phyloP scores from a whole-genome alignment of 2,113 vertebrate species.

The Psettodes erumei region DNA sequence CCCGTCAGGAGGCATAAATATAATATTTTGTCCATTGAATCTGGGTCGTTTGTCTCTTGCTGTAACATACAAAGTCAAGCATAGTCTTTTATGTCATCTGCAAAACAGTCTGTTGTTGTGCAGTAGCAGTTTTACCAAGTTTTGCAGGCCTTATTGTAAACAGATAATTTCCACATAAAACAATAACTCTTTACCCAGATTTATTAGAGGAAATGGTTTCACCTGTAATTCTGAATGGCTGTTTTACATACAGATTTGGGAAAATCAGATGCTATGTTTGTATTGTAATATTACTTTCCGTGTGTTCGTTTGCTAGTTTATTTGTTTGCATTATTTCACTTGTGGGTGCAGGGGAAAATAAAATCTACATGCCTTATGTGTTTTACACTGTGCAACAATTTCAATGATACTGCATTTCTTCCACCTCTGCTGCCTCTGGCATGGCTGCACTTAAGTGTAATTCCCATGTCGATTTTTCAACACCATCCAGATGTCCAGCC shows the following conservation, averaged over 20 bases:
- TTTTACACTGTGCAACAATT: conserved; percentile 17
- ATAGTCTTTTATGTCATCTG: conserved; percentile 33
- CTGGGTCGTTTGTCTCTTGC: conserved; percentile 38
- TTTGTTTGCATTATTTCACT: conserved; percentile 75
- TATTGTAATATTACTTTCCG: conserved; percentile 50
- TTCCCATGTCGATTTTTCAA: background rate
- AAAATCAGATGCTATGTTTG: conserved; percentile 60
- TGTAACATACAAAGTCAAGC: conserved; percentile 45
- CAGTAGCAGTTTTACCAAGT: conserved; percentile 41
- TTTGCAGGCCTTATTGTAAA: conserved; percentile 21
- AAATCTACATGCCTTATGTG: conserved; percentile 78
- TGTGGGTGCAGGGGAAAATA: conserved; percentile 75
- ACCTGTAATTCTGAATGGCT: conserved; percentile 53
- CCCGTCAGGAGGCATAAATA: conserved; percentile 45
- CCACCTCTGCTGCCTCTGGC: background rate
- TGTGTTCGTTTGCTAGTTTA: conserved; percentile 59
- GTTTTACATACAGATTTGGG: conserved; percentile 36
- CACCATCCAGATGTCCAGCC: background rate
- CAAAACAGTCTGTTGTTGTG: conserved; percentile 40
- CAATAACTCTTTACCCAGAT: conserved; percentile 21
- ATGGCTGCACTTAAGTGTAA: background rate
- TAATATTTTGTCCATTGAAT: conserved; percentile 49
- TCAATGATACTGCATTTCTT: background rate
- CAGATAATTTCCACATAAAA: conserved; percentile 25
- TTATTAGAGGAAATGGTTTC: conserved; percentile 38